Percentiles rank a stretch among this genome's conserved stretches.
phyloP scores from a whole-genome alignment of 2,113 vertebrate species.

The Gallinago jamesoni region DNA sequence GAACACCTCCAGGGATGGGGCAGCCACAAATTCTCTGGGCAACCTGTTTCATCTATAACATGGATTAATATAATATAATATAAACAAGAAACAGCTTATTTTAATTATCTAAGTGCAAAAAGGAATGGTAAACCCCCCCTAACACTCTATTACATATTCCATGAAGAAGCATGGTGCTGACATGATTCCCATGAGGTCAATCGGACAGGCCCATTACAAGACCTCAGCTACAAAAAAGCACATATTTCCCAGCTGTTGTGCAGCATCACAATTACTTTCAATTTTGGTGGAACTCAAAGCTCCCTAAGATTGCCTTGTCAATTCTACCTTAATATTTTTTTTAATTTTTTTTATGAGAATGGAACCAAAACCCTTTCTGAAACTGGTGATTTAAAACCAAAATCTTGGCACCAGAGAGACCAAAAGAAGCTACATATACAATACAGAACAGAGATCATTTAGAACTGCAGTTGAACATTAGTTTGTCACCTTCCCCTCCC shows the following conservation, averaged over 20 bases:
- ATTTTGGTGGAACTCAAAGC: not conserved
- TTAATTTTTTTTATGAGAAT: not conserved
- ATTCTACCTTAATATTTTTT: not conserved
- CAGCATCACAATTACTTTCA: not conserved
- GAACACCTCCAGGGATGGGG: too few relatives aligned
- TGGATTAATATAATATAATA: not conserved
- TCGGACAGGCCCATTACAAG: not conserved
- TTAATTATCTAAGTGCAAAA: not conserved
- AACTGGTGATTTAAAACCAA: not conserved
- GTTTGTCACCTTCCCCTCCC: not conserved
- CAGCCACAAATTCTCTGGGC: too few relatives aligned
- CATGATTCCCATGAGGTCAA: not conserved
- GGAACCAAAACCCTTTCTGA: not conserved
- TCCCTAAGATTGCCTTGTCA: not conserved
- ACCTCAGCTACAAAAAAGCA: not conserved
- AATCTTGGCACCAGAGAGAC: not conserved
- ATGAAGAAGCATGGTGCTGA: not conserved
- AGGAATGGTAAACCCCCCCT: not conserved
- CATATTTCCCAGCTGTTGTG: rapidly evolving
- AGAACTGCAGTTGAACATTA: not conserved
- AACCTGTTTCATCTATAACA: too few relatives aligned
- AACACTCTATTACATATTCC: not conserved
- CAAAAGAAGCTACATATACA: not conserved
- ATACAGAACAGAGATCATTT: not conserved
- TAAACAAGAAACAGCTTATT: not conserved